Evolutionary conservation across 2,888 invertebrate genomes (phyloP).

Genomic region (Cerastoderma edule): DNA sequence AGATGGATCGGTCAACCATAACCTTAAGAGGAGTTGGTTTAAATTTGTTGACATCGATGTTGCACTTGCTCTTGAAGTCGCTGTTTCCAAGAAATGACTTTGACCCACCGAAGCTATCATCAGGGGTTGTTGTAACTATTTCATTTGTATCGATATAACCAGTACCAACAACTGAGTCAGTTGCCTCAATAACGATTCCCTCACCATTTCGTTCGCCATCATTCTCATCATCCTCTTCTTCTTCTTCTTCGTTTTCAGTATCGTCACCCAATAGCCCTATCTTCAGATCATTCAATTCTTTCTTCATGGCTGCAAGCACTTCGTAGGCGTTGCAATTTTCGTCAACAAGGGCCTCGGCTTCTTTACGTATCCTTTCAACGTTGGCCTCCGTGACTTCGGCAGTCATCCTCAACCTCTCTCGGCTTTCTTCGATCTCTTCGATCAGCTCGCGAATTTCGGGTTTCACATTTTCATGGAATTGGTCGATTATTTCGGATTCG

Average conservation of each 20-base stretch:
- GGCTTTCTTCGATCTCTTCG: background rate
- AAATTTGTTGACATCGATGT: too few relatives aligned
- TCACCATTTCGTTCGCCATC: too few relatives aligned
- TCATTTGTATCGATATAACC: too few relatives aligned
- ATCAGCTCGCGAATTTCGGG: background rate
- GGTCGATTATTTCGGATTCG: background rate
- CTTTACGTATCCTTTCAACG: background rate
- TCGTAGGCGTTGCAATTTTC: conserved; percentile 21
- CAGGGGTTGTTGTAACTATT: too few relatives aligned
- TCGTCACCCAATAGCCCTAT: background rate
- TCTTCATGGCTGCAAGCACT: conserved; percentile 3
- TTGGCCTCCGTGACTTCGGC: background rate
- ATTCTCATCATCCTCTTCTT: conserved; percentile 8
- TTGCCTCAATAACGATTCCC: too few relatives aligned
- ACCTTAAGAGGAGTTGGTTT: too few relatives aligned
- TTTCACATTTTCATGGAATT: background rate
- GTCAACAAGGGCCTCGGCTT: conserved; percentile 15
- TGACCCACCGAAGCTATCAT: too few relatives aligned
- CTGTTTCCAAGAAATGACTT: too few relatives aligned
- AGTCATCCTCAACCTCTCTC: background rate
- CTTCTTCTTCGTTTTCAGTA: conserved; percentile 31
- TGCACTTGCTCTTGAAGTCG: too few relatives aligned
- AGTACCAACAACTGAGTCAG: too few relatives aligned
- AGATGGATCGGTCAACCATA: too few relatives aligned
- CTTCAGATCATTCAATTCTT: conserved; percentile 11